phyloP scores from a whole-genome alignment of 2,888 invertebrate genomes.

The Nomada hirtipes region DNA sequence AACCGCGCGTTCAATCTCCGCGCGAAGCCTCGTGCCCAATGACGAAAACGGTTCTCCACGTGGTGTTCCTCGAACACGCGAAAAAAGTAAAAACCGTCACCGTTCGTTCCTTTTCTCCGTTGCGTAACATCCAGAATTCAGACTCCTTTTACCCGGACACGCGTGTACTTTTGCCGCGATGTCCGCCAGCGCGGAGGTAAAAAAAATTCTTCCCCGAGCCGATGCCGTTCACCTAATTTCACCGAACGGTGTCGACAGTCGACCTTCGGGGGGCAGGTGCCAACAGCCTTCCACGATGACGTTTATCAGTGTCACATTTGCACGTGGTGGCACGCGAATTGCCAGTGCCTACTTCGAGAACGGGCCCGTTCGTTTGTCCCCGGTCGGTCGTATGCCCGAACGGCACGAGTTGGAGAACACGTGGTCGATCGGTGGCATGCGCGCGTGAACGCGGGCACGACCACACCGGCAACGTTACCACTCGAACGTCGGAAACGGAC shows the following conservation, averaged over 20 bases:
- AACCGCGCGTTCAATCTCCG: neutral
- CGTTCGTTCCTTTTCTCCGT: conserved; percentile 32
- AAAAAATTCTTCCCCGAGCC: neutral
- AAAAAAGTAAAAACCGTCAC: conserved; percentile 20
- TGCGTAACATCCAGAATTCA: conserved; percentile 43
- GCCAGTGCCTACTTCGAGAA: no score
- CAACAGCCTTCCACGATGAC: conserved; percentile 16
- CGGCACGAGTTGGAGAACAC: conserved; percentile 15
- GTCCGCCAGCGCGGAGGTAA: neutral
- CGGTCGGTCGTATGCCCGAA: neutral
- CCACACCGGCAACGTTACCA: conserved; percentile 4
- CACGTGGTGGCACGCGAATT: neutral
- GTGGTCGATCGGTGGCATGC: conserved; percentile 30
- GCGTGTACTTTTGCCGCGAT: conserved; percentile 9
- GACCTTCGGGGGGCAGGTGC: conserved; percentile 15
- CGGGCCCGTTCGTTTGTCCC: neutral
- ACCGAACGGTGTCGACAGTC: neutral
- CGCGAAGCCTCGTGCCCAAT: neutral
- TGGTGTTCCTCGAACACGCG: conserved; percentile 27
- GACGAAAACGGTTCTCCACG: conserved; percentile 26
- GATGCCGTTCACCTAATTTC: conserved; percentile 25
- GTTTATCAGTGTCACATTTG: conserved; percentile 1
- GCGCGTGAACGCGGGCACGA: neutral
- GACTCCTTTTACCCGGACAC: neutral
- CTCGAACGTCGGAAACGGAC: conserved; percentile 4